These are phyloP conservation scores for Trichopria drosophilae DNA, from an alignment of 2,888 invertebrate species.

Conservation along the genomic window DNA sequence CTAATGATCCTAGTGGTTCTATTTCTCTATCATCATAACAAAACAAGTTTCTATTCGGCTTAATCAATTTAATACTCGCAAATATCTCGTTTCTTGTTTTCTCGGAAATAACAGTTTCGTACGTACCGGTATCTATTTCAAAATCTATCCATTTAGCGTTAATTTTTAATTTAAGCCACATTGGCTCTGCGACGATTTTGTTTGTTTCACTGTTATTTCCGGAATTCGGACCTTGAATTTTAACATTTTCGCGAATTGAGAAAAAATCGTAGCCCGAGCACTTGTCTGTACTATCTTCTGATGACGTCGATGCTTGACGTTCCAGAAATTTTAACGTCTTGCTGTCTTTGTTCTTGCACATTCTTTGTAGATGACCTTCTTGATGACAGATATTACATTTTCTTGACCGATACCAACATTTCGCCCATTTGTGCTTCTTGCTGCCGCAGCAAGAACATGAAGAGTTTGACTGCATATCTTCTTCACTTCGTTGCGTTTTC, in stretches of 20 bases:
- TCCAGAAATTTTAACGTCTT: not conserved
- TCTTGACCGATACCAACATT: conserved; percentile 15
- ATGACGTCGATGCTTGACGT: not conserved
- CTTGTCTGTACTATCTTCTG: too few relatives aligned
- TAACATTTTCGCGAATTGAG: too few relatives aligned
- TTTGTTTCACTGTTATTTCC: not conserved
- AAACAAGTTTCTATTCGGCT: conserved; percentile 12
- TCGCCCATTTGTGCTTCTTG: conserved; percentile 19
- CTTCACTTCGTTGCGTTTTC: not conserved
- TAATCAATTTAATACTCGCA: conserved; percentile 12
- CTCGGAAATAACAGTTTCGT: conserved; percentile 23
- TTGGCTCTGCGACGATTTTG: conserved; percentile 17
- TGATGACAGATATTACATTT: conserved; percentile 26
- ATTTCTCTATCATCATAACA: conserved; percentile 17
- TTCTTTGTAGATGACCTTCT: conserved; percentile 27
- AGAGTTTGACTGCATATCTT: conserved; percentile 4
- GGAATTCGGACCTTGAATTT: too few relatives aligned
- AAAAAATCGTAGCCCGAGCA: too few relatives aligned
- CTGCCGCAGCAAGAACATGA: conserved; percentile 25
- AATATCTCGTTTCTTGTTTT: conserved; percentile 19
- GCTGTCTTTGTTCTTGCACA: conserved; percentile 8
- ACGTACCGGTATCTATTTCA: conserved; percentile 35
- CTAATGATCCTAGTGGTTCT: conserved; percentile 17
- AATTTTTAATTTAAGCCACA: conserved; percentile 20
- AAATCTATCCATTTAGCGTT: conserved; percentile 21